Evolutionary conservation across 2,888 invertebrate species (phyloP).

Genomic region (Ecdyonurus torrentis): DNA sequence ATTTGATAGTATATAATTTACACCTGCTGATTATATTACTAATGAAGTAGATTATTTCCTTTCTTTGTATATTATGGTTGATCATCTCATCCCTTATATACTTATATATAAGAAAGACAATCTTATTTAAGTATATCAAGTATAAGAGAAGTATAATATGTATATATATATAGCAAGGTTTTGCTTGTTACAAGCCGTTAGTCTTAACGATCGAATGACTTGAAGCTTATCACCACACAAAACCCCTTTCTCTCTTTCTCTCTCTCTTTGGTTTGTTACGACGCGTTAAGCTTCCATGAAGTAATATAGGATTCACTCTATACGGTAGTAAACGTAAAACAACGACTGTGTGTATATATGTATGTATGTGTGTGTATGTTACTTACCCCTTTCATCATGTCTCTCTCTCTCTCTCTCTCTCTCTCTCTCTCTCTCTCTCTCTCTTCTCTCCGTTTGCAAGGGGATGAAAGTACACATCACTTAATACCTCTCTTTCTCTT

Average conservation of each 20-base stretch:
- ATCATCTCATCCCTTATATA: too few relatives aligned
- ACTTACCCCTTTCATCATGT: background rate
- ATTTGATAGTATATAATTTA: too few relatives aligned
- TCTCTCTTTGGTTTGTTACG: background rate
- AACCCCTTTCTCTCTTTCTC: background rate
- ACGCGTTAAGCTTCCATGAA: background rate
- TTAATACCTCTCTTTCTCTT: background rate
- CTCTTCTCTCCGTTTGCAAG: too few relatives aligned
- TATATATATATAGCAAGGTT: too few relatives aligned
- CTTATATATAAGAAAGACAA: too few relatives aligned
- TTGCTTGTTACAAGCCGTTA: background rate
- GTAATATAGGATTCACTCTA: background rate
- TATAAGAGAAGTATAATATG: too few relatives aligned
- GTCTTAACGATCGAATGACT: background rate
- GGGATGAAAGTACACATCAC: background rate
- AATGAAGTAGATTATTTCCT: too few relatives aligned
- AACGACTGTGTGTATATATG: constrained; percentile 2
- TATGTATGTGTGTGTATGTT: background rate
- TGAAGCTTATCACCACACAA: background rate
- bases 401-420: background rate
- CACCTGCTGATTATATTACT: too few relatives aligned
- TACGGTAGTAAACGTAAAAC: background rate
- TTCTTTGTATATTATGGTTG: too few relatives aligned
- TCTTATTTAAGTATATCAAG: too few relatives aligned
- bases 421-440: too few relatives aligned